Evolutionary conservation across 2,797 vertebrate species (phyloP).

Genomic region (Streptopelia turtur): DNA sequence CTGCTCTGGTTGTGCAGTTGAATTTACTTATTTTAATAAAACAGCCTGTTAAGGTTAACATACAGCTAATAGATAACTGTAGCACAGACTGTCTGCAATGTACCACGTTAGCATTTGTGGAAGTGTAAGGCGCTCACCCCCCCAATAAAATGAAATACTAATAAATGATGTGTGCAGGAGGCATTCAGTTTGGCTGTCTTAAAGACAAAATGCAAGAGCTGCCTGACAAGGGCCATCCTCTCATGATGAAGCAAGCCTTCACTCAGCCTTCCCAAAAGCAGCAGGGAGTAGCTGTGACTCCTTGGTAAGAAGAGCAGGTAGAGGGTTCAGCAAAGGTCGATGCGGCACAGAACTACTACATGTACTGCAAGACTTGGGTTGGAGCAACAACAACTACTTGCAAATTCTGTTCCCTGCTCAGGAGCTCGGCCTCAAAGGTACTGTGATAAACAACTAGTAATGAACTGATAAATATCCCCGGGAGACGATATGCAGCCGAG

Average conservation of each 20-base stretch:
- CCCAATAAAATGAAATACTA: background rate
- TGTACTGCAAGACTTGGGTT: background rate
- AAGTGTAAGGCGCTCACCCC: background rate
- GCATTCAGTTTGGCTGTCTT: background rate
- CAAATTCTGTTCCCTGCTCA: background rate
- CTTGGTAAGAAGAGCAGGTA: background rate
- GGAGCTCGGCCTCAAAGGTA: background rate
- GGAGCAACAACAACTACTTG: background rate
- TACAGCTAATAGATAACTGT: background rate
- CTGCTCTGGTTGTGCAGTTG: background rate
- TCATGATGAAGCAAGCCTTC: accelerated
- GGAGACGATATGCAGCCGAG: background rate
- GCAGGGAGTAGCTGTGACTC: background rate
- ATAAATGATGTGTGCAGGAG: background rate
- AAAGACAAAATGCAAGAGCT: background rate
- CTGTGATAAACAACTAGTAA: background rate
- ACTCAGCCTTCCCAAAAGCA: background rate
- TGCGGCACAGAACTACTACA: background rate
- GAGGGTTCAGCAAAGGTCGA: background rate
- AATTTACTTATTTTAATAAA: background rate
- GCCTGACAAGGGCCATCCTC: background rate
- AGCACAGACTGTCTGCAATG: background rate
- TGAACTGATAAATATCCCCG: accelerated
- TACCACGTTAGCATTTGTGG: accelerated
- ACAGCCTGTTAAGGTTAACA: background rate